phyloP scores from a whole-genome alignment of 2,888 invertebrate species.

The Linnaemya tessellans region DNA sequence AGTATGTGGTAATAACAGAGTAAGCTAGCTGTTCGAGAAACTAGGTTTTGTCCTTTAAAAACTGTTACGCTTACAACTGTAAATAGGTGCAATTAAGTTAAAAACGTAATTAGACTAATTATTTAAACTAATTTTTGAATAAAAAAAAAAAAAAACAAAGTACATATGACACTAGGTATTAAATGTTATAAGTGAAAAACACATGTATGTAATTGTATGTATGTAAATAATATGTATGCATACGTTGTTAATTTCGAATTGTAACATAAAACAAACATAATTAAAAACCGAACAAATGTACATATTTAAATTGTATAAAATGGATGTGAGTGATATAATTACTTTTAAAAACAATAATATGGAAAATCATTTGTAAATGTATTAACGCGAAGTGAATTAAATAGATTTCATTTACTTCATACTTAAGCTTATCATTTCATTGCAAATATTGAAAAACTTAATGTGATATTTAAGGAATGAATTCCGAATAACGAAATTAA shows the following conservation, averaged over 20 bases:
- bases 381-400: too few species aligned
- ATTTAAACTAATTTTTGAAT: neutral
- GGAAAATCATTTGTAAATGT: too few species aligned
- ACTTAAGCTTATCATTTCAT: too few species aligned
- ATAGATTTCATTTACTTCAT: too few species aligned
- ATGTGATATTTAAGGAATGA: too few species aligned
- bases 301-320: neutral
- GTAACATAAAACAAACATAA: neutral
- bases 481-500: too few species aligned
- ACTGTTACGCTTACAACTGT: conserved; percentile 57
- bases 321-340: conserved; percentile 6
- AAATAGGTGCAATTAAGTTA: conserved; percentile 70
- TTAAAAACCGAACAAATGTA: neutral
- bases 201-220: neutral
- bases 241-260: neutral
- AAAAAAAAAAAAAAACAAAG: neutral
- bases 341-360: neutral
- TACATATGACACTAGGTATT: conserved; percentile 24
- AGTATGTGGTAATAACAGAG: conserved; percentile 6
- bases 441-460: too few species aligned
- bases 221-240: neutral
- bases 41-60: conserved; percentile 61
- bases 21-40: conserved; percentile 42
- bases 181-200: neutral
- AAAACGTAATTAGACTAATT: conserved; percentile 42